These are phyloP conservation scores for Typhlichthys eigenmanni DNA, from an alignment of 2,797 vertebrate genomes.

Conservation along the genomic window DNA sequence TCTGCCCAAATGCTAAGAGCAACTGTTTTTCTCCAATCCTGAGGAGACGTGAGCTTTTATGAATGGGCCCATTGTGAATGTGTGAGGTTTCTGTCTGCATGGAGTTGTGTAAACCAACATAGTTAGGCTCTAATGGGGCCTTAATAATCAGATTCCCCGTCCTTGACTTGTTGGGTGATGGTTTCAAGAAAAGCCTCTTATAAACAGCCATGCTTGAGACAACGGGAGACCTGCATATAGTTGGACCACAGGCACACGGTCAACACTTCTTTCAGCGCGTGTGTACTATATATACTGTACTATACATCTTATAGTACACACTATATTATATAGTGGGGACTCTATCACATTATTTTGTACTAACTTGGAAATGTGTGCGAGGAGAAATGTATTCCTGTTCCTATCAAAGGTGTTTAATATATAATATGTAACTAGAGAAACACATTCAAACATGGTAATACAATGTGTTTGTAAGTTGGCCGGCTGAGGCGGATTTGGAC, in stretches of 20 bases:
- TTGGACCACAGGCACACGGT: neutral
- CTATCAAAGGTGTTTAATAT: slow-evolving; percentile 2
- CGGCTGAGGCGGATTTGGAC: slow-evolving; percentile 46
- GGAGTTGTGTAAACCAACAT: slow-evolving; percentile 65
- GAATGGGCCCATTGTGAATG: slow-evolving; percentile 79
- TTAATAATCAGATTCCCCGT: slow-evolving; percentile 79
- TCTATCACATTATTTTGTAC: neutral
- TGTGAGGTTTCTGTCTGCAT: slow-evolving; percentile 66
- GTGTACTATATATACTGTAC: neutral
- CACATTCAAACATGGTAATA: slow-evolving; percentile 13
- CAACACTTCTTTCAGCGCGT: neutral
- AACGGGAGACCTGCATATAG: neutral
- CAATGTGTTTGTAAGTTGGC: slow-evolving; percentile 55
- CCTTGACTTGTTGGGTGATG: slow-evolving; percentile 62
- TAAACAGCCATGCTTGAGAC: slow-evolving; percentile 8
- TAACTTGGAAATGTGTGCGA: neutral
- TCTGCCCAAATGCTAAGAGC: slow-evolving; percentile 82
- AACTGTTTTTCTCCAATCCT: slow-evolving; percentile 63
- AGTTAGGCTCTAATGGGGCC: slow-evolving; percentile 68
- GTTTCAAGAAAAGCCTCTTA: slow-evolving; percentile 51
- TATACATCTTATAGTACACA: too few species aligned
- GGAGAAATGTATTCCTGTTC: neutral
- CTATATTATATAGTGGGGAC: too few species aligned
- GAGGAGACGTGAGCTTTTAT: slow-evolving; percentile 67
- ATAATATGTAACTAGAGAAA: slow-evolving; percentile 1